Evolutionary conservation across 1,140 invertebrate species (phyloP).

Genomic region (Papilio xuthus): DNA sequence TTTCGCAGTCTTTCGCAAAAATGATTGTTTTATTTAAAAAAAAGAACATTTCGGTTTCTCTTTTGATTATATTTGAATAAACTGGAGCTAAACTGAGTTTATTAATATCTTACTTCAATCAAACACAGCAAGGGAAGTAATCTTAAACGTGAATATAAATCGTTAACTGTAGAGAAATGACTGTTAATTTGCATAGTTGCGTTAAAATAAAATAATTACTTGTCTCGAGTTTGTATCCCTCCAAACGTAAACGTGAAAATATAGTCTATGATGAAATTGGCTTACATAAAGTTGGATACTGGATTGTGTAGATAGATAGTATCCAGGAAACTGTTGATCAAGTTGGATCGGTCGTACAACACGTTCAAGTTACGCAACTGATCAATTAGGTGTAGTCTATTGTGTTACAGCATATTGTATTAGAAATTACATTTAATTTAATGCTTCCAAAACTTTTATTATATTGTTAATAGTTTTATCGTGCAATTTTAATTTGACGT

Average conservation of each 20-base stretch:
- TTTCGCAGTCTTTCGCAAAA: too few species aligned
- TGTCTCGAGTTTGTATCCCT: slow-evolving; percentile 51
- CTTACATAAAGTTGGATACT: slow-evolving; percentile 51
- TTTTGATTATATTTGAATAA: not conserved
- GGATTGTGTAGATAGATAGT: slow-evolving; percentile 54
- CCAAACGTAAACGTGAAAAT: slow-evolving; percentile 59
- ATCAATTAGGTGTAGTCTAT: slow-evolving; percentile 75
- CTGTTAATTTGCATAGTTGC: slow-evolving; percentile 59
- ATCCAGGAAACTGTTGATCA: slow-evolving; percentile 71
- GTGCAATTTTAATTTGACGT: slow-evolving; percentile 1
- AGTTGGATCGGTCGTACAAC: slow-evolving; percentile 60
- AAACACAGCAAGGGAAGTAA: not conserved
- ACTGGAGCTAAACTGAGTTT: not conserved
- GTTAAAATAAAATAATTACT: slow-evolving; percentile 53
- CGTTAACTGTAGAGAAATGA: slow-evolving; percentile 18
- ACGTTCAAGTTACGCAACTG: slow-evolving; percentile 74
- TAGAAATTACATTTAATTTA: slow-evolving; percentile 22
- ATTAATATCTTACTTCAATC: not conserved
- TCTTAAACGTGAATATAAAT: slow-evolving; percentile 7
- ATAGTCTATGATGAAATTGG: slow-evolving; percentile 52
- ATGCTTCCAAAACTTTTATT: slow-evolving; percentile 26
- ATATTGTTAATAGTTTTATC: slow-evolving; percentile 12
- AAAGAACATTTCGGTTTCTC: not conserved
- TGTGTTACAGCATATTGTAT: slow-evolving; percentile 62
- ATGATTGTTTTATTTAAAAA: not conserved